phyloP scores from a whole-genome alignment of 2,113 vertebrate genomes.

The Nibea albiflora region DNA sequence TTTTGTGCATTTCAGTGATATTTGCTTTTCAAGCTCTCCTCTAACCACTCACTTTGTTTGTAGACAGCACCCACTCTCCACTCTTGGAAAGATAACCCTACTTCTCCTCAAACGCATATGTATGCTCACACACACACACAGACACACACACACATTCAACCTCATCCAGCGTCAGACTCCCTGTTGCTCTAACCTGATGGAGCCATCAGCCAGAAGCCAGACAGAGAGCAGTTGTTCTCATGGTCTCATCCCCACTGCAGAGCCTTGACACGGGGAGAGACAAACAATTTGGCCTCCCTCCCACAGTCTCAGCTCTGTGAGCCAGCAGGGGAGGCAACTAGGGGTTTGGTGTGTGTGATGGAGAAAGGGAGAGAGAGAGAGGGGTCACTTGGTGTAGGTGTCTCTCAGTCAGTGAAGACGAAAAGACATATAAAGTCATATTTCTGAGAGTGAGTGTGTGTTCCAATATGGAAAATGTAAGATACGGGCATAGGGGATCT shows the following conservation, averaged over 20 bases:
- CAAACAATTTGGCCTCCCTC: constrained; percentile 83
- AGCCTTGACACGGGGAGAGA: constrained; percentile 67
- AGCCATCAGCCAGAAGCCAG: constrained; percentile 75
- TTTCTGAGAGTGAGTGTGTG: constrained; percentile 6
- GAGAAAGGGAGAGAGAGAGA: not conserved
- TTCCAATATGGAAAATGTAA: constrained; percentile 41
- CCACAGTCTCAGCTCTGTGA: constrained; percentile 77
- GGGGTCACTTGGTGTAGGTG: constrained; percentile 21
- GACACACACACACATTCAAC: constrained; percentile 8
- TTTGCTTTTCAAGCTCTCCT: constrained; percentile 1
- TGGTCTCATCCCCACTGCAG: constrained; percentile 72
- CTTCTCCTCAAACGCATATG: constrained; percentile 5
- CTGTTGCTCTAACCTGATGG: constrained; percentile 79
- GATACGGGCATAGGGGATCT: constrained; percentile 21
- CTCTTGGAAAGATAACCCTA: constrained; percentile 37
- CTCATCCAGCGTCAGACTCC: constrained; percentile 60
- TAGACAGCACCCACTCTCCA: constrained; percentile 9
- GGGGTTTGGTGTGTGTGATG: constrained; percentile 36
- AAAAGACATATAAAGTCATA: constrained; percentile 37
- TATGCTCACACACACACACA: constrained; percentile 13
- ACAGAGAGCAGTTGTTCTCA: constrained; percentile 69
- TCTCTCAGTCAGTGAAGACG: constrained; percentile 48
- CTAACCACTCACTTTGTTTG: constrained; percentile 21
- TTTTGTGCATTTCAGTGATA: not conserved
- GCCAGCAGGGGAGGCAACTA: constrained; percentile 65